Percentiles rank a stretch among this genome's conserved stretches.
phyloP scores from a whole-genome alignment of 2,888 invertebrate species.

The Lypha dubia region DNA sequence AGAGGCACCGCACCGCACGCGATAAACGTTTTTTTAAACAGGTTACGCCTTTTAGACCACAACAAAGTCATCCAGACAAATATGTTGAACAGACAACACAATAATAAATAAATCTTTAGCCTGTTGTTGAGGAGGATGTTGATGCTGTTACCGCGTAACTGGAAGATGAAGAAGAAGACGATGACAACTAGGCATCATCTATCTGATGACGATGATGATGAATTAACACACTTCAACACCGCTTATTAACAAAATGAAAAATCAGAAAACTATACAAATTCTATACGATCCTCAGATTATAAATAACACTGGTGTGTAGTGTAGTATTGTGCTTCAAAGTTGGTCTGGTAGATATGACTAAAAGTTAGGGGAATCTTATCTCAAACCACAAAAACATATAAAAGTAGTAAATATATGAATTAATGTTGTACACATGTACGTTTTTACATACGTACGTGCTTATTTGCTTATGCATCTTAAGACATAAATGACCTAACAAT shows the following conservation, averaged over 20 bases:
- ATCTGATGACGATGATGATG: slow-evolving; percentile 64
- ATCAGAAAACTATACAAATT: slow-evolving; percentile 25
- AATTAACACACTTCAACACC: slow-evolving; percentile 69
- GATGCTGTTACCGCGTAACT: slow-evolving; percentile 33
- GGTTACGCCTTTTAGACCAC: slow-evolving; percentile 76
- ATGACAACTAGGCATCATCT: slow-evolving; percentile 39
- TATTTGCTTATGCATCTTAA: slow-evolving; percentile 8
- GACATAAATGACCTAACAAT: slow-evolving; percentile 17
- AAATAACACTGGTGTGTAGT: no score
- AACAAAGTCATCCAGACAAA: slow-evolving; percentile 69
- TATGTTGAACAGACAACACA: slow-evolving; percentile 32
- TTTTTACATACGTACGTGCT: background rate
- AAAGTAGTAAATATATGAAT: slow-evolving; percentile 23
- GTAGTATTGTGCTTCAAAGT: no score
- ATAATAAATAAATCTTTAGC: slow-evolving; percentile 46
- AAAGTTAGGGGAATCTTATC: background rate
- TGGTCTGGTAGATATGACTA: background rate
- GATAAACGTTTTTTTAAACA: slow-evolving; percentile 80
- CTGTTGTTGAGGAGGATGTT: slow-evolving; percentile 4
- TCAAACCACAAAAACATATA: background rate
- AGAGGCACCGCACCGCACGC: slow-evolving; percentile 69
- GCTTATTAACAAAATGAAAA: slow-evolving; percentile 54
- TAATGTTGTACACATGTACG: slow-evolving; percentile 11
- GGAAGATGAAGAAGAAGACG: slow-evolving; percentile 36
- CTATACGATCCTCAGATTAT: slow-evolving; percentile 32